Percentiles rank a stretch among this genome's conserved stretches.
Conservation (phyloP, 2,888 invertebrate species). For the Dasypogon diadema region DNA sequence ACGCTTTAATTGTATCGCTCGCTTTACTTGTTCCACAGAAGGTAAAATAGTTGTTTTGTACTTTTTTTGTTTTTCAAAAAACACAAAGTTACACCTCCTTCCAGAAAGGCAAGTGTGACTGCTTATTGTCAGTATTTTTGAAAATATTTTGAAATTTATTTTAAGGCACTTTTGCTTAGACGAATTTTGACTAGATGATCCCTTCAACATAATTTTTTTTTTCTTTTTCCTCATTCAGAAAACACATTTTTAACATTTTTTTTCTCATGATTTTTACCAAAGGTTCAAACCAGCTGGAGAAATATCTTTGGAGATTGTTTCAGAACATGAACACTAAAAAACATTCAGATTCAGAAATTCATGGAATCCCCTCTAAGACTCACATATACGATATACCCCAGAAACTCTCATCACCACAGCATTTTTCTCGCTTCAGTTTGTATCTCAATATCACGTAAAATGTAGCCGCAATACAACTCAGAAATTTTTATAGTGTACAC, state of each 20-base stretch:
- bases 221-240: conserved; percentile 3
- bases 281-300: conserved; percentile 34
- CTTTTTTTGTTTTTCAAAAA: background rate
- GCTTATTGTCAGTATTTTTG: background rate
- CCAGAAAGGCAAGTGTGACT: background rate
- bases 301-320: conserved; percentile 26
- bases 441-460: conserved; percentile 1
- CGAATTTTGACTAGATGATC: no score
- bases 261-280: conserved; percentile 12
- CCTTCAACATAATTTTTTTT: no score
- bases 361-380: background rate
- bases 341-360: conserved; percentile 13
- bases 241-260: conserved; percentile 8
- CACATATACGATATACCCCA: no score
- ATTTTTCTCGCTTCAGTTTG: background rate
- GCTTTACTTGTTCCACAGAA: conserved; percentile 37
- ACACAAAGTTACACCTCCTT: background rate
- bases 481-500: conserved; percentile 4
- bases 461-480: background rate
- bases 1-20: conserved; percentile 38
- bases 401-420: background rate
- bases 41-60: background rate
- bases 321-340: conserved; percentile 17
- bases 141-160: background rate
- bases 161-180: background rate